These are phyloP conservation scores for Semicossyphus pulcher DNA, from an alignment of 2,113 vertebrate species.

Conservation along the genomic window DNA sequence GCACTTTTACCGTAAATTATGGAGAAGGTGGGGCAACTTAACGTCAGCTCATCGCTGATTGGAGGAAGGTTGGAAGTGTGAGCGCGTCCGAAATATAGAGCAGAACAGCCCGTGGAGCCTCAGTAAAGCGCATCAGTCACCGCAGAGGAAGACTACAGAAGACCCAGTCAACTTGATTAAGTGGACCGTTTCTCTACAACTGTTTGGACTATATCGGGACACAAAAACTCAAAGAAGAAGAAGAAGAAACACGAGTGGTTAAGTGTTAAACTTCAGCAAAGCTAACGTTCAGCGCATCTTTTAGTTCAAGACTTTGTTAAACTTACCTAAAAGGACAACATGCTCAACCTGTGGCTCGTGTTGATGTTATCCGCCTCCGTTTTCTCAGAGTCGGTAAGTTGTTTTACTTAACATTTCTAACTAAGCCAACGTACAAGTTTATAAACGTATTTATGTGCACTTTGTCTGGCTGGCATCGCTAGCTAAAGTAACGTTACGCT, in stretches of 20 bases:
- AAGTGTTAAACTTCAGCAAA: background rate
- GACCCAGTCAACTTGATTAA: background rate
- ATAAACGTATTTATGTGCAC: too few species aligned
- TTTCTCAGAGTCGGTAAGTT: conserved; percentile 83
- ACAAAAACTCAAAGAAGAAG: background rate
- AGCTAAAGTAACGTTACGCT: background rate
- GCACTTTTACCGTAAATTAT: conserved; percentile 40
- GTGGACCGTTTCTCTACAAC: background rate
- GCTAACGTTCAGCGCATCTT: background rate
- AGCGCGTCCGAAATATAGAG: conserved; percentile 15
- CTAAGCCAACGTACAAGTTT: background rate
- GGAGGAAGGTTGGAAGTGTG: conserved; percentile 8
- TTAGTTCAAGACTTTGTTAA: background rate
- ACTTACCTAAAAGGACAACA: conserved; percentile 28
- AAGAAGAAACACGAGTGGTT: background rate
- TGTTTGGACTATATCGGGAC: conserved; percentile 39
- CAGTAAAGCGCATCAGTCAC: background rate
- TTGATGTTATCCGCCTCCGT: conserved; percentile 74
- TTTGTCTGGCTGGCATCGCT: accelerated
- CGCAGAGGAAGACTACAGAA: accelerated
- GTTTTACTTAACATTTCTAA: background rate
- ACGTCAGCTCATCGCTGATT: conserved; percentile 42
- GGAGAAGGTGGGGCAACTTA: background rate
- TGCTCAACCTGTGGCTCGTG: conserved; percentile 75
- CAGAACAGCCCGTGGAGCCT: background rate